A percentile compares a stretch with the other conserved stretches of the same genome.
Evolutionary conservation across 2,113 vertebrate genomes (phyloP).

Genomic region (Pterocles burchelli): DNA sequence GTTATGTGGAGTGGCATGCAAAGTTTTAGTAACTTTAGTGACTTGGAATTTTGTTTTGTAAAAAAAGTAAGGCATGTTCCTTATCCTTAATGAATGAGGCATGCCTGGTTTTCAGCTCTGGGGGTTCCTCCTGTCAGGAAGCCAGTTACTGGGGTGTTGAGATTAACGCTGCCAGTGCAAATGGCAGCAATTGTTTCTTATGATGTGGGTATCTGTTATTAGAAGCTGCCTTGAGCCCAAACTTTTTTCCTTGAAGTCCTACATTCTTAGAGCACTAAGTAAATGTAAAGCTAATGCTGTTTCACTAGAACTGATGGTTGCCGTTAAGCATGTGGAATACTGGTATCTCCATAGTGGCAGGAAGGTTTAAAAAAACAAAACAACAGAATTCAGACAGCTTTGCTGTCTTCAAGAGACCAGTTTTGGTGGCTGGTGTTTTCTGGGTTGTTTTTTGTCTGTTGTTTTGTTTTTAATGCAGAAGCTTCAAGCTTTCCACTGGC

Average conservation of each 20-base stretch:
- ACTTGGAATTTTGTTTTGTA: background rate
- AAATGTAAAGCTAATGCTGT: background rate
- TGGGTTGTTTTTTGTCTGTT: background rate
- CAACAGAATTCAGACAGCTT: background rate
- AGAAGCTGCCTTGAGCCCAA: background rate
- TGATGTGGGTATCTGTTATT: fast-evolving
- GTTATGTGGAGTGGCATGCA: background rate
- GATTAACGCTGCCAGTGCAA: background rate
- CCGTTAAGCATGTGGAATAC: background rate
- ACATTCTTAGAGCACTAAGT: background rate
- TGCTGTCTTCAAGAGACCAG: background rate
- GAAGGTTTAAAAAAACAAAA: background rate
- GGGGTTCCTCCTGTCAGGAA: background rate
- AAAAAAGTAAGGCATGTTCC: background rate
- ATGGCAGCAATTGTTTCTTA: background rate
- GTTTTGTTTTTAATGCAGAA: background rate
- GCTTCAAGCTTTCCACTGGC: background rate
- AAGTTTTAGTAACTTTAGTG: background rate
- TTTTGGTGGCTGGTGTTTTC: background rate
- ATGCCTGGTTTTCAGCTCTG: background rate
- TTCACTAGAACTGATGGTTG: background rate
- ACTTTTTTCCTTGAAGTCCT: background rate
- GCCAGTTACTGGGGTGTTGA: background rate
- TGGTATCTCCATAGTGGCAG: background rate
- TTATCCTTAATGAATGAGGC: background rate